A percentile compares a stretch with the other conserved stretches of the same genome.
Conservation (phyloP, 1,140 invertebrate species). For the Luehdorfia chinensis region DNA sequence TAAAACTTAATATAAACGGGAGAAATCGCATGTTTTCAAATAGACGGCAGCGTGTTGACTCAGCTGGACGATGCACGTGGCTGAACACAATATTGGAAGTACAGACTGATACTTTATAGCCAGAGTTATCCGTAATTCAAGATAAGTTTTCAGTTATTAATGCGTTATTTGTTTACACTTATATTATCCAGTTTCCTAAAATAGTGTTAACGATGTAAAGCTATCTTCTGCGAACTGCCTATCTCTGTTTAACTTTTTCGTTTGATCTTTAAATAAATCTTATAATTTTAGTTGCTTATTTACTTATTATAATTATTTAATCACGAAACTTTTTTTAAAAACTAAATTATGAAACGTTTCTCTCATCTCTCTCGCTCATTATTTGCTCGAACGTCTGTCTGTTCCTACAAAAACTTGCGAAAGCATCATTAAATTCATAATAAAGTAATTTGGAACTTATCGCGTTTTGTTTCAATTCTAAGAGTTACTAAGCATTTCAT, state of each 20-base stretch:
- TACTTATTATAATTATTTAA: neutral
- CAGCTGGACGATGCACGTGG: conserved; percentile 52
- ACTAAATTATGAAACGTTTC: neutral
- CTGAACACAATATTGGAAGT: conserved; percentile 21
- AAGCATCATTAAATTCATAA: no score
- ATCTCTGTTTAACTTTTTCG: neutral
- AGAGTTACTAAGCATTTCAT: no score
- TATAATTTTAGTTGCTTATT: neutral
- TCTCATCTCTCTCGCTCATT: no score
- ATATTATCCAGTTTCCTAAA: neutral
- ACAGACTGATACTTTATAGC: conserved; percentile 11
- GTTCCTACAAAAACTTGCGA: no score
- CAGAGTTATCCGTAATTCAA: neutral
- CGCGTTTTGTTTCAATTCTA: no score
- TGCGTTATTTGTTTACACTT: neutral
- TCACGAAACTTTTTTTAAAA: no score
- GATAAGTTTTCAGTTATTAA: neutral
- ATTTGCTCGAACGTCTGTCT: no score
- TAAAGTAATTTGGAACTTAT: no score
- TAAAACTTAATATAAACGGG: neutral
- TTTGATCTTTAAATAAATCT: conserved; percentile 12
- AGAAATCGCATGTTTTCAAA: conserved; percentile 12
- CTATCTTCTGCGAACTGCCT: no score
- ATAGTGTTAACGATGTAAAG: no score
- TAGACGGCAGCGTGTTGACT: conserved; percentile 33